Base-by-base conservation (phyloP, 2,888 invertebrate genomes). In the Cephus sareptanus region DNA sequence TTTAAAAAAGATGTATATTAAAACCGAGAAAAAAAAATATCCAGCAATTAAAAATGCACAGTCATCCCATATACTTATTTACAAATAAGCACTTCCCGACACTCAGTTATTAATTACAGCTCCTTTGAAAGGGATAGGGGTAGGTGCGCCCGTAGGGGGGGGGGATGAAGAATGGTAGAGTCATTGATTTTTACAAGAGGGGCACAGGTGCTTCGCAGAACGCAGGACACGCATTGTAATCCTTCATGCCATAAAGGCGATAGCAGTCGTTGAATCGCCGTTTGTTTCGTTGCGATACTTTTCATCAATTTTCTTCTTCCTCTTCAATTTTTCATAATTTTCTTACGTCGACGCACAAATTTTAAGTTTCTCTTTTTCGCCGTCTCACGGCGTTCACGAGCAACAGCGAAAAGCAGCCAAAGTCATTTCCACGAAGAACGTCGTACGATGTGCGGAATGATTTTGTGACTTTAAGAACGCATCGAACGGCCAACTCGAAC, bases 301-400 rank as follows among this genome's bases (percentile, higher is more conserved):
- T 35, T 73, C 71, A 13, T 40, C 35, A 1, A 1, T 30, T 34
- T 9, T 56, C 23, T 76, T 74, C 11, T 76, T n/a, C 73, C 73
- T 74, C 37, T 76, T 74, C 33, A 11, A 33, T 34, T 9, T 13
- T 76, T 74, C 68, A 12, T 74, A n/a, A 69, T 34, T 11, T n/a
- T 73, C 73, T 73, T 6, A 37, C n/a, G 33, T 69, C 69, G 74
- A 56, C 33, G 73, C 73, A 34, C 71, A 73, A 68, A 31, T 40
- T 9, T 23, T 15, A 1, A 56, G 23, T 23, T 56, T 56, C 23
- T 2, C 6, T 9, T 9, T 56, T 23, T 23, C 56, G 2, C 56
- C 9, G 9, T 9, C 2, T 23, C 23, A 56, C 56, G 56, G 9
- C 56, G 23, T 23, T 56, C 23, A 9, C 9, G 56, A 15, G 56